Conservation (phyloP, 2,888 invertebrate genomes). For the Dromius quadrimaculatus region DNA sequence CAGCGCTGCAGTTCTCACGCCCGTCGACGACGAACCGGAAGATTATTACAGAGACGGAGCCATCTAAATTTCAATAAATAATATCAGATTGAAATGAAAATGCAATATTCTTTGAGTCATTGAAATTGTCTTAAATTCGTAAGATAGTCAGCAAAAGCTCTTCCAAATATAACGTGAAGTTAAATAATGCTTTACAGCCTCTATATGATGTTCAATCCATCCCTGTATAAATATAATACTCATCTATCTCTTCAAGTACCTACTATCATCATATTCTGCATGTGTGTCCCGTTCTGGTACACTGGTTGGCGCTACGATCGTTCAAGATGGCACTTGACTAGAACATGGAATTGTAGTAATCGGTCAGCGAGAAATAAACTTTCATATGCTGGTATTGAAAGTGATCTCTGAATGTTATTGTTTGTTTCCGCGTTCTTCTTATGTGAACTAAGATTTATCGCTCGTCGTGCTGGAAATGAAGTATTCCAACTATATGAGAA, state of each 20-base stretch:
- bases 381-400: conserved; percentile 28
- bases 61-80: not conserved
- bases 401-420: conserved; percentile 31
- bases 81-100: too few relatives aligned
- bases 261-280: too few relatives aligned
- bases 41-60: not conserved
- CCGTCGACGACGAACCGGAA: not conserved
- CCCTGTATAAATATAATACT: too few relatives aligned
- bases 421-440: conserved; percentile 35
- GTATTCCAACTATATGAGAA: conserved; percentile 32
- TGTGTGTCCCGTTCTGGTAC: conserved; percentile 19
- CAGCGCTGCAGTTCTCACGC: conserved; percentile 37
- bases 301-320: conserved; percentile 17
- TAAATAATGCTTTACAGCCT: too few relatives aligned
- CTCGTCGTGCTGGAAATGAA: conserved; percentile 30
- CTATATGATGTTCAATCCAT: too few relatives aligned
- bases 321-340: conserved; percentile 19
- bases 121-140: too few relatives aligned
- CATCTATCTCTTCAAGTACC: too few relatives aligned
- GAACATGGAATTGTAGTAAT: conserved; percentile 29
- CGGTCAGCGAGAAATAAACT: conserved; percentile 28
- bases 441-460: conserved; percentile 30
- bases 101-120: too few relatives aligned
- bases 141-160: too few relatives aligned
- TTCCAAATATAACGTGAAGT: too few relatives aligned